Percentiles rank a stretch among this genome's conserved stretches.
Evolutionary conservation across 1,140 invertebrate species (phyloP).

Genomic region (Neodiprion virginianus): DNA sequence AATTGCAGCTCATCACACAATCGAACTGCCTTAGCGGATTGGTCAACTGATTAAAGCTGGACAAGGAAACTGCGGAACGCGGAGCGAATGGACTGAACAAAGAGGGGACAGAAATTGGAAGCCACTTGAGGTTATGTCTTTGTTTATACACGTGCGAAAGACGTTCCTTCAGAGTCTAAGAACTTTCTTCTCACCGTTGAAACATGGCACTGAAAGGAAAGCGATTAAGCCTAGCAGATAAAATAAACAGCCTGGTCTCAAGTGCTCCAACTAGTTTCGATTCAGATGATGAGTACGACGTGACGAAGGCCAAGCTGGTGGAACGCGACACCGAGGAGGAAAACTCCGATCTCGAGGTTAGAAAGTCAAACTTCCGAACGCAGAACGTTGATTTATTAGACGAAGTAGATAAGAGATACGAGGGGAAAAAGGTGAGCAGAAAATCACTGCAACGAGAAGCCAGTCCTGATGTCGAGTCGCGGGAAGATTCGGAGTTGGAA

Average conservation of each 20-base stretch:
- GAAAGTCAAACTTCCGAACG: conserved; percentile 68
- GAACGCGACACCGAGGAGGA: conserved; percentile 44
- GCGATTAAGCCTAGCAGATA: conserved; percentile 61
- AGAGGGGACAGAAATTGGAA: neutral
- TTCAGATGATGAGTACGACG: conserved; percentile 62
- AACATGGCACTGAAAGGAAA: conserved; percentile 45
- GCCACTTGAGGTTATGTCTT: neutral
- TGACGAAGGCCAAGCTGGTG: conserved; percentile 55
- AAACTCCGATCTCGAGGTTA: conserved; percentile 30
- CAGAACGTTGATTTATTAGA: conserved; percentile 70
- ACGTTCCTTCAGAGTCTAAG: neutral
- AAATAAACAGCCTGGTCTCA: conserved; percentile 66
- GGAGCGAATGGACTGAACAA: neutral
- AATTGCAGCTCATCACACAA: no score
- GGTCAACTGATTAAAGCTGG: no score
- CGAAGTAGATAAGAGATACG: conserved; percentile 73
- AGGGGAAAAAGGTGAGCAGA: conserved; percentile 71
- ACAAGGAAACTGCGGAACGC: neutral
- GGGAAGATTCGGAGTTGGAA: conserved; percentile 11
- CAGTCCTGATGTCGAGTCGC: conserved; percentile 28
- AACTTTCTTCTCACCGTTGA: neutral
- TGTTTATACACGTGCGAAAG: neutral
- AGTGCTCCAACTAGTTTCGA: conserved; percentile 61
- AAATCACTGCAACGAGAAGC: conserved; percentile 56
- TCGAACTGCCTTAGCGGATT: no score